phyloP scores from a whole-genome alignment of 2,113 vertebrate species.

The Cathartes aura region DNA sequence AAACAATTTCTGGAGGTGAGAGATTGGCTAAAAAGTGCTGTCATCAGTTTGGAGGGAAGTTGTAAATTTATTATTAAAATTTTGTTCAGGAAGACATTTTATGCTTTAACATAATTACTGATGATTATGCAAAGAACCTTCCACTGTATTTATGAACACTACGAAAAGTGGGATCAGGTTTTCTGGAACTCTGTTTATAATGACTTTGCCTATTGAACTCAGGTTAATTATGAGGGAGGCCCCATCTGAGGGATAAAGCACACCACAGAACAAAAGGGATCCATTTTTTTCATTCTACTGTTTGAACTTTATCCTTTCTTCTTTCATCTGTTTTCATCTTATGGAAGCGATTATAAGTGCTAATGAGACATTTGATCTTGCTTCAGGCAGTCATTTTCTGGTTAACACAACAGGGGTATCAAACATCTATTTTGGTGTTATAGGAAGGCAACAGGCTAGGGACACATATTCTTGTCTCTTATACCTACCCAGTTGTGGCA shows the following conservation, averaged over 20 bases:
- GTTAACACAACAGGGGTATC: conserved; percentile 22
- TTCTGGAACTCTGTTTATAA: background rate
- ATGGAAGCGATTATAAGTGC: conserved; percentile 61
- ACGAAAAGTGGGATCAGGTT: background rate
- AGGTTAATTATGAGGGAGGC: conserved; percentile 22
- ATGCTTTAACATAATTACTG: background rate
- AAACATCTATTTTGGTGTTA: conserved; percentile 1
- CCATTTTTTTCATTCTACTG: background rate
- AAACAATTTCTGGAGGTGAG: background rate
- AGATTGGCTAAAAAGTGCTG: background rate
- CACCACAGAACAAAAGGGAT: background rate
- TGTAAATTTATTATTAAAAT: background rate
- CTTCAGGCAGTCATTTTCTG: conserved; percentile 55
- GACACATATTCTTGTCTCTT: background rate
- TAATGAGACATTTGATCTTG: conserved; percentile 65
- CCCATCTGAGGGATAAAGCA: background rate
- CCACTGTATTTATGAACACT: background rate
- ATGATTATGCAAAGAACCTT: background rate
- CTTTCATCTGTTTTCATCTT: conserved; percentile 62
- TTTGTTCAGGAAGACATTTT: background rate
- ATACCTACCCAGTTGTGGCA: background rate
- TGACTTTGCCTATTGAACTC: background rate
- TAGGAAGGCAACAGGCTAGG: background rate
- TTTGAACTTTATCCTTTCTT: conserved; percentile 35
- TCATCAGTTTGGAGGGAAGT: background rate